Evolutionary conservation across 2,797 vertebrate genomes (phyloP).

Genomic region (Sitta carolinensis): DNA sequence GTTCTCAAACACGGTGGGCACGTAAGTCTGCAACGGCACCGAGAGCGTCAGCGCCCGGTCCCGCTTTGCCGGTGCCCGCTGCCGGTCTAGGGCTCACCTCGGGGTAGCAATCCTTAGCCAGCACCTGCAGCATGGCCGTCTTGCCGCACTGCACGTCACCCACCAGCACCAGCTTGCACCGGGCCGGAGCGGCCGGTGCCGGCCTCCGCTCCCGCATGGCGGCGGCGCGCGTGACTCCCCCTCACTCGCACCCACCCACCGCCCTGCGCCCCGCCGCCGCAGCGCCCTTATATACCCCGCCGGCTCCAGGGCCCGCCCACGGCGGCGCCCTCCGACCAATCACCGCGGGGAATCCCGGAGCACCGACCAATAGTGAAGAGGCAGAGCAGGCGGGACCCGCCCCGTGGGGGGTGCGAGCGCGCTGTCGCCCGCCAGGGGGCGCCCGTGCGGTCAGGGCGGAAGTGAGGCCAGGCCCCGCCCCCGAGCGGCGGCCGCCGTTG

Average conservation of each 20-base stretch:
- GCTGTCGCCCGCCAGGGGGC: neutral
- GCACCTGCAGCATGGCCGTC: slow-evolving; percentile 94
- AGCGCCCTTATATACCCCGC: neutral
- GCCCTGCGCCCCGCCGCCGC: neutral
- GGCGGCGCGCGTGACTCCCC: rapidly evolving
- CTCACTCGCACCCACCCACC: neutral
- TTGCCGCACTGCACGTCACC: slow-evolving; percentile 97
- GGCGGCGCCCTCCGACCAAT: slow-evolving; percentile 25
- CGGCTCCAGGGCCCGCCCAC: slow-evolving; percentile 17
- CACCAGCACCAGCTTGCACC: slow-evolving; percentile 93
- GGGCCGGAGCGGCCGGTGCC: slow-evolving; percentile 83
- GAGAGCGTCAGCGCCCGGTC: neutral
- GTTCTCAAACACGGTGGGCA: slow-evolving; percentile 96
- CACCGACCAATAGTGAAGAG: neutral
- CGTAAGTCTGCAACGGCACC: slow-evolving; percentile 83
- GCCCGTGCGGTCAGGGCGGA: neutral
- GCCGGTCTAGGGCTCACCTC: slow-evolving; percentile 81
- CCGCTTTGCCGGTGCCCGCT: neutral
- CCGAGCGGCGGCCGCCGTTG: slow-evolving; percentile 5
- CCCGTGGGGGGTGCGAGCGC: neutral
- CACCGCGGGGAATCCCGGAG: neutral
- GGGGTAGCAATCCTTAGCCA: slow-evolving; percentile 94
- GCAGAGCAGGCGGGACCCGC: rapidly evolving
- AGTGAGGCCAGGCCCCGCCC: neutral
- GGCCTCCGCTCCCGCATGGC: slow-evolving; percentile 91